Evolutionary conservation across 2,113 vertebrate genomes (phyloP), one percentile per base, ranked within the genome.

Genomic region (Scomber colias): DNA sequence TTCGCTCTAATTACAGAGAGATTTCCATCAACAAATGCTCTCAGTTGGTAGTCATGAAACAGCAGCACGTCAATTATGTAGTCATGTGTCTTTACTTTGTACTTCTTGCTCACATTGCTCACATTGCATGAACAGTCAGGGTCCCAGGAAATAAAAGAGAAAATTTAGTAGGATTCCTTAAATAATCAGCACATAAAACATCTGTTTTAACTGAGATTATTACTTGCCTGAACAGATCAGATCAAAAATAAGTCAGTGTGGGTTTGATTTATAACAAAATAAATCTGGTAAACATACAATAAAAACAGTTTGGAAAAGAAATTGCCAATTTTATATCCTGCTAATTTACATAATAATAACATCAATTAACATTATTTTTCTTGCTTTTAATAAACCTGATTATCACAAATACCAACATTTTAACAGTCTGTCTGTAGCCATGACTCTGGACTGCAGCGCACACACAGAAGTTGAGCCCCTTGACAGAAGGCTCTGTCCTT

Each of bases 11-110:
- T 92, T 90, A 81, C 64, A 16, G 77, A 54, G 75, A 87, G 79
- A 84, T 90, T 92, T 82, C 81, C 75, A 83, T 92, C 88, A 83
- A 84, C 82, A 87, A 86, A 89, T 81, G 53, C 71, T 88, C 87
- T 83, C 87, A 65, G 89, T 80, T 90, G 88, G 86, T 89, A 91
- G 87, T 87, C 93, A 82, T 73, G 70, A 91, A 91, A 85, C 84
- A 88, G 84, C 82, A 73, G 89, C 73, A n/a, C 3, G 50, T 67
- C 87, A 85, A 80, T 92, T 83, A 90, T 75, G 65, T 56, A 70
- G 73, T 75, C 63, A 67, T 66, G 50, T 78, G 63, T 76, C 60
- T 79, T 55, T 49, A 78, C 66, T 59, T 90, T 78, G 64, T 40
- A 89, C 24, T 27, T 27, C 21, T 27, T 27, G 73, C 60, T 73